Percentiles rank a stretch among this genome's conserved stretches.
Evolutionary conservation across 2,797 vertebrate genomes (phyloP).

Genomic region (Semotilus atromaculatus): DNA sequence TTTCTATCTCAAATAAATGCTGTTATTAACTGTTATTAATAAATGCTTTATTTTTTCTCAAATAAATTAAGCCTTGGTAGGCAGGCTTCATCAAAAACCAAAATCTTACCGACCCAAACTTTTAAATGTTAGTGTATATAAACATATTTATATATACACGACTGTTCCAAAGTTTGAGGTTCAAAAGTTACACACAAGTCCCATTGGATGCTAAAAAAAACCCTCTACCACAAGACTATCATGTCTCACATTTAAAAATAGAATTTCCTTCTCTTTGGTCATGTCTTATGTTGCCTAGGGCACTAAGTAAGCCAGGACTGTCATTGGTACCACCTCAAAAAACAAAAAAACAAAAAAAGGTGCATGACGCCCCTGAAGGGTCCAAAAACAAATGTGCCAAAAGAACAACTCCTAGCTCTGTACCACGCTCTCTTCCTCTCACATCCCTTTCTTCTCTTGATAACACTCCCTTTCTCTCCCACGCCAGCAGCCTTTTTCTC

Average conservation of each 20-base stretch:
- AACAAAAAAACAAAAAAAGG: not conserved
- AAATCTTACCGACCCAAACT: not conserved
- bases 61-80: not conserved
- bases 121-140: not conserved
- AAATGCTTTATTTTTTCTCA: too few species aligned
- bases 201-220: constrained; percentile 8
- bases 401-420: constrained; percentile 75
- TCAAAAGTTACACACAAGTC: not conserved
- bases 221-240: not conserved
- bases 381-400: constrained; percentile 70
- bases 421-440: constrained; percentile 20
- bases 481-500: constrained; percentile 60
- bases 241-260: not conserved
- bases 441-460: constrained; percentile 21
- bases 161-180: not conserved
- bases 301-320: constrained; percentile 4
- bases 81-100: not conserved
- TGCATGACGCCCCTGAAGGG: not conserved
- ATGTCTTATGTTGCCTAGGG: constrained; percentile 5
- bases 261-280: constrained; percentile 17
- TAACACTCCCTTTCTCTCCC: constrained; percentile 60
- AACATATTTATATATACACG: not conserved
- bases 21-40: too few species aligned
- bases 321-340: constrained; percentile 21
- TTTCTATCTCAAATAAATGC: too few species aligned